phyloP scores from a whole-genome alignment of 2,113 vertebrate species.

The Corythaixoides concolor region DNA sequence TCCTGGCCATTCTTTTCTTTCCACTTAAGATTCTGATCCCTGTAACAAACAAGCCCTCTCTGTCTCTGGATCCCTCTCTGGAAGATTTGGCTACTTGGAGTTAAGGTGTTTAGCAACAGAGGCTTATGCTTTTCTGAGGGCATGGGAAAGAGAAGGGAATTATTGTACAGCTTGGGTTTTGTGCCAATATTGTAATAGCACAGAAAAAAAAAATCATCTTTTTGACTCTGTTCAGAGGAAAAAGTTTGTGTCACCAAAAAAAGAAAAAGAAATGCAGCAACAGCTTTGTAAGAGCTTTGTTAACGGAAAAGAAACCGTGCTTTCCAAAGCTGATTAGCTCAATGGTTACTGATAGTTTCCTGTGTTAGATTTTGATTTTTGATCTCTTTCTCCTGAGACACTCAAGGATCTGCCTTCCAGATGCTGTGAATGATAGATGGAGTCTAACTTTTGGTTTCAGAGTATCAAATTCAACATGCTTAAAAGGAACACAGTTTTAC shows the following conservation, averaged over 20 bases:
- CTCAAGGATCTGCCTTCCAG: not conserved
- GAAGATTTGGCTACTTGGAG: not conserved
- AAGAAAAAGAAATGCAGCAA: not conserved
- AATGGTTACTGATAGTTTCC: not conserved
- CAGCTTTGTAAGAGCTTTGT: not conserved
- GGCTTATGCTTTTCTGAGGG: not conserved
- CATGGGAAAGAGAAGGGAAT: not conserved
- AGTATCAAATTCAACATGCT: not conserved
- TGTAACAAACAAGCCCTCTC: not conserved
- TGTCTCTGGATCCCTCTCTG: not conserved
- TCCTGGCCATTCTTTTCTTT: not conserved
- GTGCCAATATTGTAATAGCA: not conserved
- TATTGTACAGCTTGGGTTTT: not conserved
- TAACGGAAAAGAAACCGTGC: not conserved
- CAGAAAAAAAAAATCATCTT: not conserved
- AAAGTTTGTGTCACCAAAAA: not conserved
- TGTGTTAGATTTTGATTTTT: not conserved
- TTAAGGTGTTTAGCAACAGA: not conserved
- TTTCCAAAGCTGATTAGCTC: not conserved
- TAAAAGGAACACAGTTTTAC: not conserved
- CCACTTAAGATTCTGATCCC: not conserved
- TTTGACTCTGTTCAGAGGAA: not conserved
- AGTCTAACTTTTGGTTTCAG: not conserved
- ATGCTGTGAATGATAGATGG: not conserved
- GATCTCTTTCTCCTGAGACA: not conserved